Base-by-base conservation (phyloP, 1,140 invertebrate species). In the Halesus radiatus region DNA sequence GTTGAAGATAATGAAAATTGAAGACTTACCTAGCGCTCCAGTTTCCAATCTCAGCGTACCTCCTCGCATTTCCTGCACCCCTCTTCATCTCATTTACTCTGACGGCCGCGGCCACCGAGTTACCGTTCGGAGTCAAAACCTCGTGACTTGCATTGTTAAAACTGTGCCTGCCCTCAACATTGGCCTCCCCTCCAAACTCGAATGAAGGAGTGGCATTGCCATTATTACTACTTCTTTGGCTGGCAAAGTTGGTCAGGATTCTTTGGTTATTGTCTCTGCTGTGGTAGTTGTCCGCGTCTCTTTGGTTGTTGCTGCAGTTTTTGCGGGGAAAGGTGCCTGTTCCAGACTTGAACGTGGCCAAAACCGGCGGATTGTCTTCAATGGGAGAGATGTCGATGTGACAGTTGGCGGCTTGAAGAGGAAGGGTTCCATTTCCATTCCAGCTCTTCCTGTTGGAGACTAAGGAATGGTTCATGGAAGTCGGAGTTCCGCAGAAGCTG, bases 31-130 rank as follows among this genome's bases (percentile, higher is more conserved):
- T 90, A 87, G 89, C 87, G 84, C 85, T 89, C 88, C 88, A 90
- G 87, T 90, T 89, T 85, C 89, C 89, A 84, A 90, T 90, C 85
- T 90, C 89, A 66, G 89, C 89, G 85, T 90, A 90, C 77, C 89
- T 87, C 84, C 88, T 87, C 80, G 88, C 88, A 62, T 80, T 89
- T 83, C 87, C 85, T 81, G 86, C 86, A 85, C 86, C 88, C 86
- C 87, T 89, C 82, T 88, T 89, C 85, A 88, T 85, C 87, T 90
- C 89, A 88, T 88, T 89, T 88, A 87, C 88, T 88, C 83, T 87
- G 80, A 87, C 85, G 81, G 86, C 87, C 85, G 88, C 86, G 64
- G 87, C 85, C 29, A 73, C 62, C 23, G 87, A 87, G 85, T 89
- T 89, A 83, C 88, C 89, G 87, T 90, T 90, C 76, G 88, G 89